Percentiles rank a stretch among this genome's conserved stretches.
phyloP scores from a whole-genome alignment of 2,888 invertebrate species.

The Lepidocyrtinus sp. region DNA sequence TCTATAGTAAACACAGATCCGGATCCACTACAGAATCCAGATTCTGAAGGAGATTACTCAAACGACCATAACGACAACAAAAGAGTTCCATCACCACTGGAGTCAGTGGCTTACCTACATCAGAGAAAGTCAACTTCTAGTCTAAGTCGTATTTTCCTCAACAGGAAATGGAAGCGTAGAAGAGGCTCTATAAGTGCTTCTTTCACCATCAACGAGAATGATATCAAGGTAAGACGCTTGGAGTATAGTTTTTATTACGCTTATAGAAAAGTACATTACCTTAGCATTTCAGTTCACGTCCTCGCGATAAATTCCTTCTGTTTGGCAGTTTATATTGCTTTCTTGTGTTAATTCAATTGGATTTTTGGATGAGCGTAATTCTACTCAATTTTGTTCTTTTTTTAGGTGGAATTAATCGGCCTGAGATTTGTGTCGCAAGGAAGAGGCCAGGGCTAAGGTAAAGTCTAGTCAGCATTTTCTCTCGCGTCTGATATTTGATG shows the following conservation, averaged over 20 bases:
- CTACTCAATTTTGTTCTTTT: neutral
- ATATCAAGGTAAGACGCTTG: constrained; percentile 72
- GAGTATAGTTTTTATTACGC: neutral
- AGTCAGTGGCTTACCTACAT: constrained; percentile 55
- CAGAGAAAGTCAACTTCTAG: constrained; percentile 66
- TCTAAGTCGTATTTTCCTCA: constrained; percentile 64
- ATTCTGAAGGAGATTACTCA: constrained; percentile 25
- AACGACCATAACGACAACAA: constrained; percentile 22
- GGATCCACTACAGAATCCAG: constrained; percentile 41
- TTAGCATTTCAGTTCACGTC: neutral
- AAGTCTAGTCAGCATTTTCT: neutral
- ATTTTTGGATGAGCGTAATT: neutral
- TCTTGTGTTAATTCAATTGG: neutral
- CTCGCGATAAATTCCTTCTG: neutral
- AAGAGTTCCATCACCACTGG: constrained; percentile 48
- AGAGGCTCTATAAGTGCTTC: constrained; percentile 74
- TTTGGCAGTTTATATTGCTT: neutral
- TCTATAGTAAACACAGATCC: constrained; percentile 57
- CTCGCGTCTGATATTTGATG: neutral
- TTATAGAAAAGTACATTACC: no score
- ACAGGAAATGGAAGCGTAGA: constrained; percentile 71
- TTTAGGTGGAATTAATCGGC: constrained; percentile 74
- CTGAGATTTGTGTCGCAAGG: constrained; percentile 81
- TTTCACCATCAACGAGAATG: constrained; percentile 74
- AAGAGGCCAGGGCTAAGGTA: constrained; percentile 67